These are phyloP conservation scores for Myotis daubentonii DNA, from an alignment of 2,797 vertebrate species.

Conservation along the genomic window DNA sequence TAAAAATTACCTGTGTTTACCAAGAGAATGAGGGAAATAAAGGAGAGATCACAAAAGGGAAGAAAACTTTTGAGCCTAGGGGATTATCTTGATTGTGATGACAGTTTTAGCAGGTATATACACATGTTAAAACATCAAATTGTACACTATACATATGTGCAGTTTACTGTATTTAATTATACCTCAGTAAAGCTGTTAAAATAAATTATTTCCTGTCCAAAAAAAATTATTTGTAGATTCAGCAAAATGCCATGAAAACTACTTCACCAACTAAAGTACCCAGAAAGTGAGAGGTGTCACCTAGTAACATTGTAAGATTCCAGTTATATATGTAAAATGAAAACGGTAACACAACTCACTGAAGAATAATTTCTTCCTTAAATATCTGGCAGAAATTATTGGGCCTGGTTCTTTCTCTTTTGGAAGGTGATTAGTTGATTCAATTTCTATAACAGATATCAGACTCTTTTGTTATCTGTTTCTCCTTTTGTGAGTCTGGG, in stretches of 20 bases:
- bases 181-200: conserved; percentile 24
- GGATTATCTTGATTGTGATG: background rate
- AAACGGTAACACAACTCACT: background rate
- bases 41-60: background rate
- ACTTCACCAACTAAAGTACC: background rate
- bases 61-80: background rate
- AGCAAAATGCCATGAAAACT: background rate
- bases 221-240: background rate
- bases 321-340: background rate
- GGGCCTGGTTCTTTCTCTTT: background rate
- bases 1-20: background rate
- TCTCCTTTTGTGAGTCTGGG: background rate
- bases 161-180: background rate
- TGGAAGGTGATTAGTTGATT: background rate
- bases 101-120: background rate
- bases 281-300: background rate
- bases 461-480: background rate
- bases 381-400: conserved; percentile 5
- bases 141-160: background rate
- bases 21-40: background rate
- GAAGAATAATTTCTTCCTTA: background rate
- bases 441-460: background rate
- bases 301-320: background rate
- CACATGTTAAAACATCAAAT: background rate
- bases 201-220: background rate